These are phyloP conservation scores for Dendronephthya gigantea DNA, from an alignment of 64 coral and sea anemone genomes.

Conservation along the genomic window DNA sequence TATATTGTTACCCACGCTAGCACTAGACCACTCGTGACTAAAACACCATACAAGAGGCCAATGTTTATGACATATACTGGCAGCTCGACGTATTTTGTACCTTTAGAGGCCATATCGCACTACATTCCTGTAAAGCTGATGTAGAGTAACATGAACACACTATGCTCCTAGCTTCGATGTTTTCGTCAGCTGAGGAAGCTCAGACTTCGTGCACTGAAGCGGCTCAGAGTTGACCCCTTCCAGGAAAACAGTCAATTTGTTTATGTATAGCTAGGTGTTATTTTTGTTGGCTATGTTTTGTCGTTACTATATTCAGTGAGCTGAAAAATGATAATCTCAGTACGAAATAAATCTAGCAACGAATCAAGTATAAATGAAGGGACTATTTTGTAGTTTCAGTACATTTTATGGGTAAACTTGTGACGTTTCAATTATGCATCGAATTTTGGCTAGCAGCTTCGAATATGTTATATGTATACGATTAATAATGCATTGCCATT, in stretches of 20 bases:
- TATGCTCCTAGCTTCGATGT: neutral
- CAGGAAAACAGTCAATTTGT: neutral
- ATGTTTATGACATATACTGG: neutral
- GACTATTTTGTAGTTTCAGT: too few species aligned
- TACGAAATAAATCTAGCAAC: too few species aligned
- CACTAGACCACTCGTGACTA: slow-evolving; percentile 6
- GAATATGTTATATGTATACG: too few species aligned
- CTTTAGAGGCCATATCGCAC: neutral
- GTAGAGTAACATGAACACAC: neutral
- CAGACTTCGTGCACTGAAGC: too few species aligned
- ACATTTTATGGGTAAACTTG: too few species aligned
- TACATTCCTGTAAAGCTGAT: neutral
- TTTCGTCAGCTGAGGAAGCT: too few species aligned
- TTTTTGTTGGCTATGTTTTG: neutral
- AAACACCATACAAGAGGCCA: neutral
- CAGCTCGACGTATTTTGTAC: neutral
- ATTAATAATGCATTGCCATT: too few species aligned
- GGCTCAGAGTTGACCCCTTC: neutral
- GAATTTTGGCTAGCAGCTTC: too few species aligned
- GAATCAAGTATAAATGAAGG: too few species aligned
- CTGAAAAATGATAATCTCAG: too few species aligned
- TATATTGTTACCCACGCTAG: slow-evolving; percentile 19
- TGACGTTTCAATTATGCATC: too few species aligned
- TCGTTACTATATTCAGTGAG: too few species aligned
- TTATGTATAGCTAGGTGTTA: neutral